phyloP scores from a whole-genome alignment of 2,113 vertebrate genomes.

The Pao palembangensis region DNA sequence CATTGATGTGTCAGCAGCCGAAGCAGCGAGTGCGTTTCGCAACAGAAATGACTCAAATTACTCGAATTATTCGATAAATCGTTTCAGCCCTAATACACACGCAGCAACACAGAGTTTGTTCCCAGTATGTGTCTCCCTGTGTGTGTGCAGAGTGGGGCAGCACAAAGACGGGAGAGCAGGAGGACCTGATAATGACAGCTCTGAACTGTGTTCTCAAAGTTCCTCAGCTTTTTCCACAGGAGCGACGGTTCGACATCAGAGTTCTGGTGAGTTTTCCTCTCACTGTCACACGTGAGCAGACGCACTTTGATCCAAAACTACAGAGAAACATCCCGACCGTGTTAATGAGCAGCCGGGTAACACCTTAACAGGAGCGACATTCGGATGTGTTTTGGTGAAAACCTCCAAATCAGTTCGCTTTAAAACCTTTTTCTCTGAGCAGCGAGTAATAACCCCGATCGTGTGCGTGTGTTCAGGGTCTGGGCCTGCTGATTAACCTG shows the following conservation, averaged over 20 bases:
- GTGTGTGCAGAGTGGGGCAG: conserved; percentile 90
- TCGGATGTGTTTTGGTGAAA: too few species aligned
- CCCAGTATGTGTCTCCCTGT: background rate
- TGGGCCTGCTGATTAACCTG: conserved; percentile 94
- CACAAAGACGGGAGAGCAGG: conserved; percentile 96
- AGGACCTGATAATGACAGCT: conserved; percentile 86
- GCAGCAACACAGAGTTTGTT: background rate
- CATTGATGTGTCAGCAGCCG: too few species aligned
- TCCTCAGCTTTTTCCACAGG: conserved; percentile 93
- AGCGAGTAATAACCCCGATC: too few species aligned
- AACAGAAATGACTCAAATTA: too few species aligned
- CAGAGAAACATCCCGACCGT: background rate
- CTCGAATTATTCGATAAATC: too few species aligned
- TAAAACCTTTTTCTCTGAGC: too few species aligned
- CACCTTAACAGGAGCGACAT: too few species aligned
- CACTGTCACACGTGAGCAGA: background rate
- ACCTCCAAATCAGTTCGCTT: too few species aligned
- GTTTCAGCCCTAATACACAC: too few species aligned
- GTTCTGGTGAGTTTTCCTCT: conserved; percentile 84
- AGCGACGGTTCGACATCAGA: conserved; percentile 95
- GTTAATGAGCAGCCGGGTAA: too few species aligned
- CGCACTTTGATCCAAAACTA: background rate
- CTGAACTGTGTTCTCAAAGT: conserved; percentile 96
- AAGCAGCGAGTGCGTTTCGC: too few species aligned
- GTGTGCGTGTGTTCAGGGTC: conserved; percentile 75